Evolutionary conservation across 2,888 invertebrate species (phyloP).

Genomic region (Sthenelais limicola): DNA sequence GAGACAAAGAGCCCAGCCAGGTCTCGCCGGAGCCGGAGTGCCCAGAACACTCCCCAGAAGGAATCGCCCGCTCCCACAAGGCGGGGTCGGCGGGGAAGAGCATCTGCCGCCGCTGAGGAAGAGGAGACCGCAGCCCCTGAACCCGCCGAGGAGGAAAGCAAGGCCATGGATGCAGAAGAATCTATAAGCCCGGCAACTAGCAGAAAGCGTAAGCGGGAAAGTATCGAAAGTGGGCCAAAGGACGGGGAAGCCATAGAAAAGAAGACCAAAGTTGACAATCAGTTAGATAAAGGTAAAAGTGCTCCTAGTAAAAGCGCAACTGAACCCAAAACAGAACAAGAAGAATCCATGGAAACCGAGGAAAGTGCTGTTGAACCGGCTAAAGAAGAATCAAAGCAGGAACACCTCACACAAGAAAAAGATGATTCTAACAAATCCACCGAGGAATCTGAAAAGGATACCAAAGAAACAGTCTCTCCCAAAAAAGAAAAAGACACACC

Average conservation of each 20-base stretch:
- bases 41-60: constrained; percentile 9
- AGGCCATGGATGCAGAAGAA: background rate
- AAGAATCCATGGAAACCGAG: constrained; percentile 25
- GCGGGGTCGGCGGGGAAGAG: background rate
- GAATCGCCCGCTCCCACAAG: constrained; percentile 3
- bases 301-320: background rate
- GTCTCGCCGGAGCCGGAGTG: background rate
- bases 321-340: background rate
- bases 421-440: background rate
- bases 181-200: background rate
- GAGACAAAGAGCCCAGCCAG: constrained; percentile 13
- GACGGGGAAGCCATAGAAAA: constrained; percentile 12
- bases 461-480: no score
- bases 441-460: background rate
- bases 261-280: constrained; percentile 31
- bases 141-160: background rate
- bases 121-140: background rate
- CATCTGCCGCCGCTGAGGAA: background rate
- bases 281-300: background rate
- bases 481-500: constrained; percentile 4
- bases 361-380: constrained; percentile 4
- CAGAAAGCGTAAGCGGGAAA: constrained; percentile 16
- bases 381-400: constrained; percentile 11
- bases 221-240: constrained; percentile 17
- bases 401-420: background rate